Conservation (phyloP, 2,888 invertebrate species). For the Lutraria lutraria region DNA sequence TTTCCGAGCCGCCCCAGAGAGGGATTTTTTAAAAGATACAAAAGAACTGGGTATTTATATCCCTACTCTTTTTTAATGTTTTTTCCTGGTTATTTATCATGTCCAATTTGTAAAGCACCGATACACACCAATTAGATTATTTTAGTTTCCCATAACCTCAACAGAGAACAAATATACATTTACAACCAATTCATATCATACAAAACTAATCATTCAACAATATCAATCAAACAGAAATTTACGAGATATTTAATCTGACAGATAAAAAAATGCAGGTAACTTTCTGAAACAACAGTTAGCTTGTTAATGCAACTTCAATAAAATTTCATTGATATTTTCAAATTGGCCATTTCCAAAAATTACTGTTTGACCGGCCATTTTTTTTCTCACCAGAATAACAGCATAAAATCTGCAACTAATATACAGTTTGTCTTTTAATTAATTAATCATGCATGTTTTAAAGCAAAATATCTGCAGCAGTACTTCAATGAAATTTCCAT, state of each 20-base stretch:
- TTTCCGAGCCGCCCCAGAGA: too few relatives aligned
- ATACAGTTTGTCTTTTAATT: background rate
- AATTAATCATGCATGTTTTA: background rate
- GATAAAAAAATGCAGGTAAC: background rate
- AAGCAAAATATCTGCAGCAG: constrained; percentile 7
- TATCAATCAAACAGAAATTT: background rate
- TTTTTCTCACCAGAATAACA: background rate
- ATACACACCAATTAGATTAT: too few relatives aligned
- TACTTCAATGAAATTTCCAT: background rate
- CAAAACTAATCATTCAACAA: background rate
- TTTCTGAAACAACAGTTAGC: background rate
- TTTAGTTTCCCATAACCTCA: too few relatives aligned
- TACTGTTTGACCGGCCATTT: background rate
- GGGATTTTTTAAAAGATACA: too few relatives aligned
- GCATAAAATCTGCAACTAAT: background rate
- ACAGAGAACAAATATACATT: too few relatives aligned
- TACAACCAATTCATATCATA: too few relatives aligned
- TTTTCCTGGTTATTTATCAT: too few relatives aligned
- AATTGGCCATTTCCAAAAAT: background rate
- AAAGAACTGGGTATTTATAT: too few relatives aligned
- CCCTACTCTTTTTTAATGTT: too few relatives aligned
- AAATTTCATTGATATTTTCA: background rate
- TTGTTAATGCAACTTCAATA: background rate
- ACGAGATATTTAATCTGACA: background rate
- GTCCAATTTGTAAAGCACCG: too few relatives aligned